Evolutionary conservation across 1,140 invertebrate genomes (phyloP).

Genomic region (Condylostylus longicornis): DNA sequence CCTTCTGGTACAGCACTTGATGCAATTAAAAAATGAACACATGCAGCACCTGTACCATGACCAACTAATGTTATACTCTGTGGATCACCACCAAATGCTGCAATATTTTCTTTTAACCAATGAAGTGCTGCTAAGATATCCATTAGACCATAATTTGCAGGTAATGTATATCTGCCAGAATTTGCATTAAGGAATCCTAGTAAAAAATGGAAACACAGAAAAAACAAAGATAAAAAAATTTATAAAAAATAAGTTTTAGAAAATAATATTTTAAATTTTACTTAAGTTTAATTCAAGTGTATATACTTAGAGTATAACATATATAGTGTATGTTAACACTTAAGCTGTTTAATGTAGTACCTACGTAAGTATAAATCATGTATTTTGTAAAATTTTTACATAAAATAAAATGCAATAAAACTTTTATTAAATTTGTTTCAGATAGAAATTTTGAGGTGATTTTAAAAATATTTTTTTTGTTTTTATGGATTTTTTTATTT

Average conservation of each 20-base stretch:
- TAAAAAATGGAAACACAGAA: conserved; percentile 10
- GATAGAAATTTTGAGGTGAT: too few species aligned
- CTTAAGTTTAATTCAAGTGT: too few species aligned
- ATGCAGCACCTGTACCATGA: conserved; percentile 87
- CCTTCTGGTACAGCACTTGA: conserved; percentile 84
- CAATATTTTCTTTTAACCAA: conserved; percentile 90
- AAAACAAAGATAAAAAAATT: too few species aligned
- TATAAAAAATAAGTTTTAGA: too few species aligned
- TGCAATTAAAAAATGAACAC: conserved; percentile 85
- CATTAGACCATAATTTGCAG: conserved; percentile 88
- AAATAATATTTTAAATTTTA: too few species aligned
- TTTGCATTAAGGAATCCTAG: conserved; percentile 78
- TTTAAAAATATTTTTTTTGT: conserved; percentile 1
- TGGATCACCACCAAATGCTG: conserved; percentile 79
- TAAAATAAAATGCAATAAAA: too few species aligned
- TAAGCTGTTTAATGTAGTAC: too few species aligned
- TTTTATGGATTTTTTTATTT: not conserved
- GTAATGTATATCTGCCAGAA: conserved; percentile 64
- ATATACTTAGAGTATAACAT: too few species aligned
- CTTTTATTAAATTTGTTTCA: too few species aligned
- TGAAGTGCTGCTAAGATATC: conserved; percentile 87
- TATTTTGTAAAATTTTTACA: too few species aligned
- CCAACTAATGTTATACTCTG: conserved; percentile 88
- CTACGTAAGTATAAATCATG: too few species aligned
- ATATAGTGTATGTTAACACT: too few species aligned